Base-by-base conservation (phyloP, 2,888 invertebrate genomes). In the Coelopa pilipes region DNA sequence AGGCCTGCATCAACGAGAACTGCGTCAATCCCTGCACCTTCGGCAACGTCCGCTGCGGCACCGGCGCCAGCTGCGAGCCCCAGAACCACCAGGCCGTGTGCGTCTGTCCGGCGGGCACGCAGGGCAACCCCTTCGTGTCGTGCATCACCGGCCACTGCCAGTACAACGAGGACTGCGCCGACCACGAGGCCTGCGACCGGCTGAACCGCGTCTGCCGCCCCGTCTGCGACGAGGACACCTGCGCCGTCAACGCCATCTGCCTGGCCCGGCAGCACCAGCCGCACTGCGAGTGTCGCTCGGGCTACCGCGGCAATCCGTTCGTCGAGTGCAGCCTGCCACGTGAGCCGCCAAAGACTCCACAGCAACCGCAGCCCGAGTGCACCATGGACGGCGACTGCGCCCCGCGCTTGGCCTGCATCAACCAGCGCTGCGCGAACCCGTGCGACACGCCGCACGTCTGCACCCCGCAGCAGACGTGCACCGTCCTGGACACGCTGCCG, bases 131-230 rank as follows among this genome's bases (percentile, higher is more conserved):
- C 1, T 90, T 91, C 76, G 89, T 94, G 4, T 92, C 94, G 21
- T 97, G 97, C 83, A 93, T 96, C 74, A 91, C 93, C 1, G 94
- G 93, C 11, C 90, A 93, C 59, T 96, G 96, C 80, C 95, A 95
- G 82, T 95, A 94, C 86, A 95, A 96, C 83, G 95, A 96, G 82
- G 96, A 96, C 83, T 96, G 96, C 80, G 93, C 93, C 49, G 93
- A 94, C 81, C 91, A 93, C 77, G 95, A 96, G 86, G 91, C 93
- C 50, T 96, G 96, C 85, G 94, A 96, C 82, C 90, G 95, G 75
- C 89, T 95, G 15, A 96, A 96, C 84, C 90, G 95, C 79, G 91
- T 94, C 0, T 96, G 96, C 82, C 90, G 93, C 80, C 93, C 93
- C 0, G 95, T 93, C 45, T 96, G 96, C 83, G 92, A 93, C 7